Evolutionary conservation across 2,113 vertebrate genomes (phyloP).

Genomic region (Oxyruncus cristatus): DNA sequence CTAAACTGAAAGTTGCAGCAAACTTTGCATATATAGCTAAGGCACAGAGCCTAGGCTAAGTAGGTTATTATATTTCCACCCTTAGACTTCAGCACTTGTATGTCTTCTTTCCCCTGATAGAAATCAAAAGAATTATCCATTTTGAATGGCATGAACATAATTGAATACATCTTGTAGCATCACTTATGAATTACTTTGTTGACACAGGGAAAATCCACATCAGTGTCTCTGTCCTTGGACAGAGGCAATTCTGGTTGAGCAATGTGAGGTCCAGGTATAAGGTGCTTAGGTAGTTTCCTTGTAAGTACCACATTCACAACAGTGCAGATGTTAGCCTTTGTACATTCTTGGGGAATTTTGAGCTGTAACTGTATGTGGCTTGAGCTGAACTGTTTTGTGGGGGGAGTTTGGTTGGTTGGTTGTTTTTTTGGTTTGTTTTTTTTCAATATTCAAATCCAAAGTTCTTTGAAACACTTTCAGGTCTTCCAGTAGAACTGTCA

Average conservation of each 20-base stretch:
- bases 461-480: neutral
- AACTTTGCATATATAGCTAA: neutral
- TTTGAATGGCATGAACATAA: neutral
- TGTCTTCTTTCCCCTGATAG: accelerated
- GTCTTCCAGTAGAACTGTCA: neutral
- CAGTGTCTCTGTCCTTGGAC: neutral
- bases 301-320: neutral
- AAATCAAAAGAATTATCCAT: neutral
- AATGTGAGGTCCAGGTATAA: neutral
- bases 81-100: neutral
- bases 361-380: neutral
- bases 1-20: neutral
- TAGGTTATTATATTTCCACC: neutral
- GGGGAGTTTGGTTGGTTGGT: too few relatives aligned
- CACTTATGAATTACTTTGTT: neutral
- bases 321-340: neutral
- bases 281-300: neutral
- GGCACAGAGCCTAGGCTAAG: neutral
- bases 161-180: neutral
- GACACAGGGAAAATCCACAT: neutral
- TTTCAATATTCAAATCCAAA: neutral
- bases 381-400: neutral
- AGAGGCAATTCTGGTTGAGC: neutral
- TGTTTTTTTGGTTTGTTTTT: neutral
- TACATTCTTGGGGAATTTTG: neutral